Conservation (phyloP, 2,797 vertebrate genomes). For the Luscinia megarhynchos region DNA sequence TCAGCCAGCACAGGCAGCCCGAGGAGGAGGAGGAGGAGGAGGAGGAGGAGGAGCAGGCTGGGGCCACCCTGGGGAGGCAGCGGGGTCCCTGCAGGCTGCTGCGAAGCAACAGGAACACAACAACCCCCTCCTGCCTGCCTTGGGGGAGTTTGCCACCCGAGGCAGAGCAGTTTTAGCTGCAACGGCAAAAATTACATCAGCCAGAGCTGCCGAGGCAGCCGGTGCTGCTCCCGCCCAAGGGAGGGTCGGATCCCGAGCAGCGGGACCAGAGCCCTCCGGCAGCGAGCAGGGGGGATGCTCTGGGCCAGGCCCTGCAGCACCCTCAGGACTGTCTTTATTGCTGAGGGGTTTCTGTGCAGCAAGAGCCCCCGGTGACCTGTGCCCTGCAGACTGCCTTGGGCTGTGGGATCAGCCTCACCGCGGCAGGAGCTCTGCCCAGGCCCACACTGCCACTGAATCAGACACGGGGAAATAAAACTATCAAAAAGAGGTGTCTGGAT, state of each 20-base stretch:
- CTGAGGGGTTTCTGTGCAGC: not conserved
- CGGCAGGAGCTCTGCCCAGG: not conserved
- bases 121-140: not conserved
- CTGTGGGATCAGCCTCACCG: not conserved
- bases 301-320: not conserved
- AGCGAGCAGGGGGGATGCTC: not conserved
- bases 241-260: not conserved
- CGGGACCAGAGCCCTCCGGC: not conserved
- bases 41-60: not conserved
- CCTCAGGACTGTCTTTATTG: not conserved
- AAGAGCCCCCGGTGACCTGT: not conserved
- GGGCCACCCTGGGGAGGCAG: not conserved
- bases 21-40: not conserved
- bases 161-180: not conserved
- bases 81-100: not conserved
- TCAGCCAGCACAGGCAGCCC: not conserved
- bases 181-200: conserved; percentile 61
- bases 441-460: not conserved
- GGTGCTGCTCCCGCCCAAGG: accelerated
- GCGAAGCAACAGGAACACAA: conserved; percentile 17
- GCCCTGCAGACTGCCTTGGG: accelerated
- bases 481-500: not conserved
- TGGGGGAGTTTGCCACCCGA: not conserved
- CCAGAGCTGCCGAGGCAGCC: not conserved
- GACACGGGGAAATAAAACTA: not conserved